Evolutionary conservation across 1,140 invertebrate genomes (phyloP).

Genomic region (Dreissena polymorpha): DNA sequence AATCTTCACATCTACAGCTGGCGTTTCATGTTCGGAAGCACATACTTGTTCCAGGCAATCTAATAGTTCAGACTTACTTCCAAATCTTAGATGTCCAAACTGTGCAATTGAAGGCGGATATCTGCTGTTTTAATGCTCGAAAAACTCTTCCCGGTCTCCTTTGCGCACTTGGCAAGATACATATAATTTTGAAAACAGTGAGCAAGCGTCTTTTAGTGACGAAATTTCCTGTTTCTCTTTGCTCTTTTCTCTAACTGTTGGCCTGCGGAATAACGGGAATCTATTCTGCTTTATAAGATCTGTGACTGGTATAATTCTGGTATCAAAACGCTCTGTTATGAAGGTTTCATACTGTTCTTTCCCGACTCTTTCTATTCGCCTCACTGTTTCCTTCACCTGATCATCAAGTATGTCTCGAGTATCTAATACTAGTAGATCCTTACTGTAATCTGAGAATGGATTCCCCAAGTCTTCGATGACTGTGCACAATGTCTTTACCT

Average conservation of each 20-base stretch:
- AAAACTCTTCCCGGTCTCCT: constrained; percentile 33
- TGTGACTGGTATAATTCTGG: background rate
- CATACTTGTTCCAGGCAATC: background rate
- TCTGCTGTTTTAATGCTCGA: constrained; percentile 20
- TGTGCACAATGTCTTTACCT: background rate
- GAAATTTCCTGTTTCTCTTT: constrained; percentile 20
- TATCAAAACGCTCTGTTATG: background rate
- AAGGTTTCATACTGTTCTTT: background rate
- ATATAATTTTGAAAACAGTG: constrained; percentile 40
- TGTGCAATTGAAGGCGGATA: background rate
- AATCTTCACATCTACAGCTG: background rate
- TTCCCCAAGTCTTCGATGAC: background rate
- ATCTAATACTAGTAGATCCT: background rate
- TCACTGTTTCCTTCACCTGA: background rate
- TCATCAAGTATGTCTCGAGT: constrained; percentile 2
- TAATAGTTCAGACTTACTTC: constrained; percentile 1
- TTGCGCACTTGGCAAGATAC: constrained; percentile 38
- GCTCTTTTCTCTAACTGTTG: background rate
- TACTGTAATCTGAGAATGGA: background rate
- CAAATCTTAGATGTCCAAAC: background rate
- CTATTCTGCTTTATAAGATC: background rate
- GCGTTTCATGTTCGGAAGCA: background rate
- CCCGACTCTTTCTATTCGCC: background rate
- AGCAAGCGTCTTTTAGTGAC: constrained; percentile 21
- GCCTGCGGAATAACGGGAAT: background rate